phyloP scores from a whole-genome alignment of 2,888 invertebrate species.

The Erebia epiphron region DNA sequence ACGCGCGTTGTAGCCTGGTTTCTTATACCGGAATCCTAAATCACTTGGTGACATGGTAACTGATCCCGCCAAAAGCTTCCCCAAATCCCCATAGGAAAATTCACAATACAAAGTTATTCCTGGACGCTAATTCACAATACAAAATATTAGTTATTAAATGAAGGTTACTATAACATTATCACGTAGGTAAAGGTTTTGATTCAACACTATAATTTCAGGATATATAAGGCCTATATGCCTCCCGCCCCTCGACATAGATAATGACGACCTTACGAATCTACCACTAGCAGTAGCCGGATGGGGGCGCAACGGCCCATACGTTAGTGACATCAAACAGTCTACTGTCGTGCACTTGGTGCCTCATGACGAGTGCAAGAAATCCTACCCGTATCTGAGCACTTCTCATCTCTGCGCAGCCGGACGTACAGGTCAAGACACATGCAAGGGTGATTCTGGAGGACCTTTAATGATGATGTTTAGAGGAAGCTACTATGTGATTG shows the following conservation, averaged over 20 bases:
- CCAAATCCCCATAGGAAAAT: too few relatives aligned
- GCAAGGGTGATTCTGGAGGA: conserved; percentile 76
- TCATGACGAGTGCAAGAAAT: conserved; percentile 57
- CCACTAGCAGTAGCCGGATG: conserved; percentile 71
- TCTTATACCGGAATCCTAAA: too few relatives aligned
- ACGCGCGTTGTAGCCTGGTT: too few relatives aligned
- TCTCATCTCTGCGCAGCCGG: conserved; percentile 72
- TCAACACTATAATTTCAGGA: conserved; percentile 48
- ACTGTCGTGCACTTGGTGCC: conserved; percentile 68
- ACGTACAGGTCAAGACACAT: conserved; percentile 69
- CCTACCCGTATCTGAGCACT: conserved; percentile 59
- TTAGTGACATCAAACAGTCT: conserved; percentile 67
- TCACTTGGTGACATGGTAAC: too few relatives aligned
- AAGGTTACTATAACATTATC: neutral
- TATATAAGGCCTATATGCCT: conserved; percentile 73
- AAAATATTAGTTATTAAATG: too few relatives aligned
- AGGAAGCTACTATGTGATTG: conserved; percentile 66
- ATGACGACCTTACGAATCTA: conserved; percentile 57
- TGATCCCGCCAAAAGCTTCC: too few relatives aligned
- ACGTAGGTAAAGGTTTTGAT: neutral
- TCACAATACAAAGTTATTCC: too few relatives aligned
- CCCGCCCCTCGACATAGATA: conserved; percentile 66
- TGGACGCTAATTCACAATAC: too few relatives aligned
- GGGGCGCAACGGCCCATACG: conserved; percentile 67
- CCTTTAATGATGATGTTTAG: conserved; percentile 70